Percentiles rank a stretch among this genome's conserved stretches.
These are phyloP conservation scores for Hirundo rustica DNA, from an alignment of 2,797 vertebrate species.

Conservation along the genomic window DNA sequence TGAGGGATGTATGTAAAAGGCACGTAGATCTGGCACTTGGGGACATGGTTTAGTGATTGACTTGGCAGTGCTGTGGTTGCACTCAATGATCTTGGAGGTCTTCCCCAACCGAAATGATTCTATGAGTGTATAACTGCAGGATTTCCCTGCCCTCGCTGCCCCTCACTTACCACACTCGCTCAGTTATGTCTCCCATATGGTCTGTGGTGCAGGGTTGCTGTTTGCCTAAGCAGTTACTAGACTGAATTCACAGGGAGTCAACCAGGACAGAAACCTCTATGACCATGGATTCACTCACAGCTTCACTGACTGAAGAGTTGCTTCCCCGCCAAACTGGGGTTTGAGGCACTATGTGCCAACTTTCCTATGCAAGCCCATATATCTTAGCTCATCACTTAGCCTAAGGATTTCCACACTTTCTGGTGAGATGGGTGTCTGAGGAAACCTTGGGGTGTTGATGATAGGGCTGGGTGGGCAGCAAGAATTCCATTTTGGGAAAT, in stretches of 20 bases:
- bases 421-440: background rate
- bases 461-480: background rate
- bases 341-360: background rate
- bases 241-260: background rate
- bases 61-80: background rate
- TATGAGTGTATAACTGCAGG: background rate
- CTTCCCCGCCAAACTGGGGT: background rate
- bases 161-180: background rate
- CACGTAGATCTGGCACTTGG: fast-evolving
- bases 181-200: background rate
- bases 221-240: background rate
- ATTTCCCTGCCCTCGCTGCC: fast-evolving
- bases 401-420: background rate
- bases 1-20: background rate
- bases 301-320: background rate
- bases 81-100: background rate
- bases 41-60: background rate
- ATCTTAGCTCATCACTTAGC: background rate
- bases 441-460: background rate
- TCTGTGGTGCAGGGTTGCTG: background rate
- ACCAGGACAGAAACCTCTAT: background rate
- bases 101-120: background rate
- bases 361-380: background rate
- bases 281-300: background rate
- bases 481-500: constrained; percentile 17